Percentiles rank a stretch among this genome's conserved stretches.
phyloP scores from a whole-genome alignment of 1,140 invertebrate genomes.

The Nasonia vitripennis region DNA sequence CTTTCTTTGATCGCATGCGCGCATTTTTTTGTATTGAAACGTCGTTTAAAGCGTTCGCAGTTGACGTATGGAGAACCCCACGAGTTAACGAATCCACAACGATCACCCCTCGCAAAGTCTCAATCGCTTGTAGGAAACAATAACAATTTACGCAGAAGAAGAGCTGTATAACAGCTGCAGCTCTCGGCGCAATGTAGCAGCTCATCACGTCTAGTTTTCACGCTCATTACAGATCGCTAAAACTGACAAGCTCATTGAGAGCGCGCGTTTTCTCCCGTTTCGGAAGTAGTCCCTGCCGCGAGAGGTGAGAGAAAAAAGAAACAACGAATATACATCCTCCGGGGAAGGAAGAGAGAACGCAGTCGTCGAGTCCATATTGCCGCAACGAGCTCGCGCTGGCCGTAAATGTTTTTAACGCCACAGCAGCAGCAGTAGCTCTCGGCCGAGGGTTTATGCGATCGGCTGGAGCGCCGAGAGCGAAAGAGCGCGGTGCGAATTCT shows the following conservation, averaged over 20 bases:
- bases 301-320: not conserved
- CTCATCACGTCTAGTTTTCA: not conserved
- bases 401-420: conserved; percentile 62
- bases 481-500: conserved; percentile 41
- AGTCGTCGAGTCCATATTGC: conserved; percentile 16
- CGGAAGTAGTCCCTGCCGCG: not conserved
- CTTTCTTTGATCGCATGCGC: no score
- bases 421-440: not conserved
- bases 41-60: no score
- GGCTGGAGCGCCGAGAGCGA: no score
- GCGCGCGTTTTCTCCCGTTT: not conserved
- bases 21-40: no score
- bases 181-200: not conserved
- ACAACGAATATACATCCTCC: no score
- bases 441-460: not conserved
- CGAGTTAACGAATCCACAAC: no score
- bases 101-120: not conserved
- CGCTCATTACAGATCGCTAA: conserved; percentile 3
- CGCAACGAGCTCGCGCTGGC: not conserved
- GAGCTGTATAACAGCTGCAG: no score
- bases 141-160: not conserved
- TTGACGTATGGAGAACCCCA: no score
- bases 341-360: not conserved
- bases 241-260: conserved; percentile 3
- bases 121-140: not conserved